Base-by-base conservation (phyloP, 2,888 invertebrate species). In the Capitulum mitella region DNA sequence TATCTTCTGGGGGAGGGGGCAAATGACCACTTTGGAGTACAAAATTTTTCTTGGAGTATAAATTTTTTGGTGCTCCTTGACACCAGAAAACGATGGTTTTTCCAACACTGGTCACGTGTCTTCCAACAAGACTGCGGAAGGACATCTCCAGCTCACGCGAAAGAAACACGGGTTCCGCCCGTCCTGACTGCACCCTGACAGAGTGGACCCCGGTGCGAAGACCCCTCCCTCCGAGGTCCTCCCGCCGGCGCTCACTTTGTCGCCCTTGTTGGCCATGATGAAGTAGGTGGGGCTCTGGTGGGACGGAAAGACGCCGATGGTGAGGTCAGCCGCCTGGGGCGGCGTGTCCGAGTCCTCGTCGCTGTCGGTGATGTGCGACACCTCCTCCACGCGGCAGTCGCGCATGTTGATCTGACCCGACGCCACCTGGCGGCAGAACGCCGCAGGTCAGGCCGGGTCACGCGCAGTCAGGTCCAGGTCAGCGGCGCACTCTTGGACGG, bases 351-450 rank as follows among this genome's bases (percentile, higher is more conserved):
- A 95, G 84, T 95, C 95, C 0, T 93, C 93, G 85, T 95, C 94
- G 0, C 94, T 93, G 84, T 96, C 96, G 0, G 95, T 94, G 12
- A 95, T 92, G 85, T 96, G 93, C 82, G 96, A 95, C 0, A 97
- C 95, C 86, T 97, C 97, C 85, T 97, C 97, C 0, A 98, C 95
- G 77, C 95, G 89, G 0, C 97, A 95, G 86, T 97, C 97, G 77
- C 95, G 90, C 93, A 98, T 94, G 86, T 95, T 95, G 82, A 98
- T 94, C 87, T 97, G 97, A 0, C 97, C 97, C 61, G 93, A 90
- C 0, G 97, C 96, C 85, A 93, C 94, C 95, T 97, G 86, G 32
- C 85, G 84, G 29, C 19, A 22, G 51, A 16, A 14, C 51, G 16
- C 12, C 12, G 6, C 19, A 22, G 51, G 16, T 51, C 51, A 51